These are phyloP conservation scores for Nezara viridula DNA, from an alignment of 2,888 invertebrate genomes.

Conservation along the genomic window DNA sequence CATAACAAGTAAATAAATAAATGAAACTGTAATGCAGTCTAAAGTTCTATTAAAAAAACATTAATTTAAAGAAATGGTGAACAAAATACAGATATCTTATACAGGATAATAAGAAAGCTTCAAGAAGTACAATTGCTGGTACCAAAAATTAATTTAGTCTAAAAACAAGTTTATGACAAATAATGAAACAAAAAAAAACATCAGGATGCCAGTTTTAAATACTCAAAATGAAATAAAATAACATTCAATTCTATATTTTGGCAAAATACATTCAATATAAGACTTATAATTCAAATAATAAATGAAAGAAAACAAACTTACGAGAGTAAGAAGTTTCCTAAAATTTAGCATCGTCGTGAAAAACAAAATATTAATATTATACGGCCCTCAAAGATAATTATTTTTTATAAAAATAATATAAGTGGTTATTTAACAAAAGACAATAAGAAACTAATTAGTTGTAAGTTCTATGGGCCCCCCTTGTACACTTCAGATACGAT, in stretches of 20 bases:
- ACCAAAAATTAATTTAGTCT: background rate
- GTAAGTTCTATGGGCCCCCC: background rate
- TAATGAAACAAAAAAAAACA: background rate
- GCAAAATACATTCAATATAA: background rate
- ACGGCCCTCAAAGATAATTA: background rate
- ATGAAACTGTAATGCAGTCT: background rate
- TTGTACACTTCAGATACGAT: constrained; percentile 1
- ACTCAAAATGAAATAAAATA: background rate
- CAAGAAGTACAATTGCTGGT: background rate
- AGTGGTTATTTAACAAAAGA: background rate
- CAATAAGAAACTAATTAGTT: background rate
- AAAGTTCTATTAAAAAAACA: background rate
- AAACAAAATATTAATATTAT: background rate
- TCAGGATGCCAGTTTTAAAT: background rate
- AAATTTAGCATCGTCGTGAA: constrained; percentile 5
- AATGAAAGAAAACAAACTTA: constrained; percentile 9
- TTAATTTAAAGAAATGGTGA: background rate
- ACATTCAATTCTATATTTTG: background rate
- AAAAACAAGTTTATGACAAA: background rate
- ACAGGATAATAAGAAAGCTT: background rate
- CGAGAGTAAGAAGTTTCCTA: constrained; percentile 7
- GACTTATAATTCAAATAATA: background rate
- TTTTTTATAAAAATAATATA: constrained; percentile 13
- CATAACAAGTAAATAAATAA: background rate
- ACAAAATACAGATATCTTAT: background rate